phyloP scores from a whole-genome alignment of 2,797 vertebrate species.

The Botia kubotai region DNA sequence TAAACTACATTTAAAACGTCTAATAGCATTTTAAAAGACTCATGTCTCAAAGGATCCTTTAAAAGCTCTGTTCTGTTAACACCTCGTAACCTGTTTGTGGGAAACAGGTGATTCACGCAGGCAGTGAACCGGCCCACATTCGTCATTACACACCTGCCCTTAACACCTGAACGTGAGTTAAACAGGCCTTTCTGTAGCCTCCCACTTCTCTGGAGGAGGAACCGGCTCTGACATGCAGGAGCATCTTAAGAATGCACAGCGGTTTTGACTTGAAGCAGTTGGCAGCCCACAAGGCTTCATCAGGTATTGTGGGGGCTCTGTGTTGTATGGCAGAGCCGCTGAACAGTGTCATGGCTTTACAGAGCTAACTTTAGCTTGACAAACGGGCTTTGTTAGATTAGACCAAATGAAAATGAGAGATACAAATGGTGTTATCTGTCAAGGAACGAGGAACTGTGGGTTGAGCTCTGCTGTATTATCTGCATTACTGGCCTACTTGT shows the following conservation, averaged over 20 bases:
- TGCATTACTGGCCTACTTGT: constrained; percentile 37
- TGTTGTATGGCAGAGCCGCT: constrained; percentile 1
- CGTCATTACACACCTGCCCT: constrained; percentile 32
- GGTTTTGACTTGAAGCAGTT: constrained; percentile 48
- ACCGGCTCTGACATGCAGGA: constrained; percentile 60
- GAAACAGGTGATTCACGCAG: neutral
- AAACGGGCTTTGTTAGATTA: constrained; percentile 24
- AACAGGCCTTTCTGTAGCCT: constrained; percentile 39
- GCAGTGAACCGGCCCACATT: constrained; percentile 20
- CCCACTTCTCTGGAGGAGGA: constrained; percentile 22
- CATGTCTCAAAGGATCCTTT: neutral
- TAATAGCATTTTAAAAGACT: neutral
- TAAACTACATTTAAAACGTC: neutral
- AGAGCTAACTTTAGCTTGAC: constrained; percentile 36
- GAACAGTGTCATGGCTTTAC: constrained; percentile 25
- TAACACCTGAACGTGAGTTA: neutral
- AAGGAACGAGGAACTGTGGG: constrained; percentile 19
- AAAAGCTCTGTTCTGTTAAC: neutral
- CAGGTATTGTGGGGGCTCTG: constrained; percentile 31
- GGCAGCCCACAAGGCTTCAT: constrained; percentile 22
- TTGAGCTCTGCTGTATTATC: constrained; percentile 27
- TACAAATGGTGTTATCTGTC: neutral
- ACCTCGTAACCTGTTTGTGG: neutral
- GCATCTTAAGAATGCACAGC: constrained; percentile 55
- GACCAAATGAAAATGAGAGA: constrained; percentile 30